These are phyloP conservation scores for Xestia xanthographa DNA, from an alignment of 2,888 invertebrate species.

Conservation along the genomic window DNA sequence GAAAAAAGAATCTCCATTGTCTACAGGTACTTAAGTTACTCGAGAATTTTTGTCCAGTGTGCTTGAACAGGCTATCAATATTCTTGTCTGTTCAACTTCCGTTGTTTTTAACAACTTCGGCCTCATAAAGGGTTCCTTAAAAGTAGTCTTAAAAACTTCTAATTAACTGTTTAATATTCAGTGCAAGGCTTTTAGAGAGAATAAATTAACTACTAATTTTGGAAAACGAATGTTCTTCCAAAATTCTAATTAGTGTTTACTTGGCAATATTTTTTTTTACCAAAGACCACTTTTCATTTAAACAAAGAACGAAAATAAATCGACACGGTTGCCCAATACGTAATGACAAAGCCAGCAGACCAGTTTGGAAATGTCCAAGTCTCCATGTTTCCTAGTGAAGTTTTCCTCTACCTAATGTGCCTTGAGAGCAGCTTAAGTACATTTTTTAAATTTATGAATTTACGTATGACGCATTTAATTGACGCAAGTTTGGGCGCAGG, in stretches of 20 bases:
- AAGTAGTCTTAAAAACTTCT: conserved; percentile 19
- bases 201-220: conserved; percentile 13
- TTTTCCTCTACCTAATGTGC: background rate
- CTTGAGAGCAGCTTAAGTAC: background rate
- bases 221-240: conserved; percentile 13
- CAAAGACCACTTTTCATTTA: background rate
- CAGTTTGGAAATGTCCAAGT: background rate
- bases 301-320: background rate
- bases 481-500: background rate
- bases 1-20: background rate
- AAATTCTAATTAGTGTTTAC: conserved; percentile 14
- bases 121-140: conserved; percentile 35
- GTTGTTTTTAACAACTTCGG: conserved; percentile 20
- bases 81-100: conserved; percentile 35
- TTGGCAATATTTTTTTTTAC: background rate
- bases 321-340: too few species aligned
- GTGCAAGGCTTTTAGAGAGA: background rate
- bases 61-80: conserved; percentile 27
- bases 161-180: conserved; percentile 38
- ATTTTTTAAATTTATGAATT: background rate
- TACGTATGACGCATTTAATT: background rate
- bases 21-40: background rate
- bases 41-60: background rate
- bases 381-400: background rate
- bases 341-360: background rate